These are phyloP conservation scores for Amniataba percoides DNA, from an alignment of 2,797 vertebrate species.

Conservation along the genomic window DNA sequence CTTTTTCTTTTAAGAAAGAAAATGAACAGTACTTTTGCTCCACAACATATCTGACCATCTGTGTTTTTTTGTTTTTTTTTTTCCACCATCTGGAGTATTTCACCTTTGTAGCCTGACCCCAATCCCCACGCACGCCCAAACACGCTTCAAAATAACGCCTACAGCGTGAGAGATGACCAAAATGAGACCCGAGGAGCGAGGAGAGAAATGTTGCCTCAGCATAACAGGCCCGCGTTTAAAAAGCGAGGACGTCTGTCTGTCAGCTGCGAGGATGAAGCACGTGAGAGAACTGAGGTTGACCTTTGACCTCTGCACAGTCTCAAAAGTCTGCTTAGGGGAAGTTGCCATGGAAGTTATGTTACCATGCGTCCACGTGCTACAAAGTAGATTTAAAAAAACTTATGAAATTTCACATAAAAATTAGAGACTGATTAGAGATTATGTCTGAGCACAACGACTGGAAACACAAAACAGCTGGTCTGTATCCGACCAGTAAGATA, in stretches of 20 bases:
- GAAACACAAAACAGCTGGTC: background rate
- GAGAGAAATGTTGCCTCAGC: constrained; percentile 18
- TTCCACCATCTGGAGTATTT: constrained; percentile 38
- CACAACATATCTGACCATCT: constrained; percentile 58
- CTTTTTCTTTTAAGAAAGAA: constrained; percentile 76
- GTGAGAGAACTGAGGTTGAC: constrained; percentile 8
- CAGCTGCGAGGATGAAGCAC: constrained; percentile 54
- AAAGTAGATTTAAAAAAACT: background rate
- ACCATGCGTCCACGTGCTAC: background rate
- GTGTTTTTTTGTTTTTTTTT: constrained; percentile 29
- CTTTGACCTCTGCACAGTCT: constrained; percentile 64
- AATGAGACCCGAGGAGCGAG: constrained; percentile 36
- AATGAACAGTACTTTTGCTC: constrained; percentile 70
- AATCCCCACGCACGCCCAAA: constrained; percentile 14
- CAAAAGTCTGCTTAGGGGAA: constrained; percentile 19
- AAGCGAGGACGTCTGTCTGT: constrained; percentile 70
- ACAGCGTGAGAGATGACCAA: constrained; percentile 55
- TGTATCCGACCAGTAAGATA: background rate
- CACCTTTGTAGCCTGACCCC: constrained; percentile 29
- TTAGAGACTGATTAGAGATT: background rate
- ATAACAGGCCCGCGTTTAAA: constrained; percentile 18
- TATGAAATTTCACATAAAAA: constrained; percentile 1
- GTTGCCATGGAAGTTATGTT: constrained; percentile 55
- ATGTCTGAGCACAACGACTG: too few species aligned
- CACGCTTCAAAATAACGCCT: constrained; percentile 29